Conservation (phyloP, 1,140 invertebrate species). For the Solenopsis invicta region DNA sequence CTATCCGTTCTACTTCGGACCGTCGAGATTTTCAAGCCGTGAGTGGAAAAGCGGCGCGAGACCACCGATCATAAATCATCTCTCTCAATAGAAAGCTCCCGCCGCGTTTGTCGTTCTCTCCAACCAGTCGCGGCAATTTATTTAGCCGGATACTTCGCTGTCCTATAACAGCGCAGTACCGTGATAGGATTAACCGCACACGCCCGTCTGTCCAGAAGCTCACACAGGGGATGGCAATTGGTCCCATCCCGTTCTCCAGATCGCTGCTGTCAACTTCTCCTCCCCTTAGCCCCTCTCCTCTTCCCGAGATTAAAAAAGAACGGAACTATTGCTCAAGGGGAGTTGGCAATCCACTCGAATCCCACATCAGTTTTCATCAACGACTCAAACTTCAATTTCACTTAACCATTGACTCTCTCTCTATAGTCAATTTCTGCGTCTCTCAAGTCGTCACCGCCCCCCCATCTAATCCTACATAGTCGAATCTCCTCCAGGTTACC, state of each 20-base stretch:
- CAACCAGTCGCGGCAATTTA: constrained; percentile 65
- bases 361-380: constrained; percentile 74
- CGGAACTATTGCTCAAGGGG: constrained; percentile 66
- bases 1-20: constrained; percentile 6
- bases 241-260: not conserved
- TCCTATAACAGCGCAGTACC: constrained; percentile 27
- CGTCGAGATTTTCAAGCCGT: constrained; percentile 49
- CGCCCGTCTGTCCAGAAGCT: not conserved
- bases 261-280: constrained; percentile 24
- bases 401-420: constrained; percentile 71
- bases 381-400: constrained; percentile 78
- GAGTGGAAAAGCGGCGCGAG: constrained; percentile 33
- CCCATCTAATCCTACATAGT: not conserved
- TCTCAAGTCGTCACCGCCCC: not conserved
- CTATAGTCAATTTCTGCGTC: constrained; percentile 1
- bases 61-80: constrained; percentile 67
- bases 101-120: constrained; percentile 27
- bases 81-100: constrained; percentile 65
- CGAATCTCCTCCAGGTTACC: not conserved
- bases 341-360: constrained; percentile 54
- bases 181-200: constrained; percentile 59
- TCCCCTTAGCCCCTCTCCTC: not conserved
- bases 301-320: constrained; percentile 72
- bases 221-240: not conserved
- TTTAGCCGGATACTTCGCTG: constrained; percentile 66